These are phyloP conservation scores for Catostomus latipinnis DNA, from an alignment of 2,797 vertebrate species.

Conservation along the genomic window DNA sequence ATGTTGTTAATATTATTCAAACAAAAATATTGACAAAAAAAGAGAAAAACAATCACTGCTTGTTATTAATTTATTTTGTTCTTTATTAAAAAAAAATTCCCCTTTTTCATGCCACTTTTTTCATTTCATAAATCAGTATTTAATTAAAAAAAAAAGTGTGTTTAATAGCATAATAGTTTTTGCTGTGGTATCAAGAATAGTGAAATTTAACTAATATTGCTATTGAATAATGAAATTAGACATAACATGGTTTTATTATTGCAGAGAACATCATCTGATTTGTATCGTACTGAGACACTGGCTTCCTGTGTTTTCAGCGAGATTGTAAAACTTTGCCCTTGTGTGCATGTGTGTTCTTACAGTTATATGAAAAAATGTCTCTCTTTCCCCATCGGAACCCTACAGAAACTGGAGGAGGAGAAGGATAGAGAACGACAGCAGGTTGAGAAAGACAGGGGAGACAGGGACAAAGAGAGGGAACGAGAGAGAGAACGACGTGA, in stretches of 20 bases:
- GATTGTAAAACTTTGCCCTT: slow-evolving; percentile 37
- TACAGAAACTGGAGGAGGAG: slow-evolving; percentile 97
- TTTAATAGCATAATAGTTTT: no score
- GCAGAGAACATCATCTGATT: slow-evolving; percentile 24
- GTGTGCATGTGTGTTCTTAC: slow-evolving; percentile 52
- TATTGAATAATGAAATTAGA: slow-evolving; percentile 18
- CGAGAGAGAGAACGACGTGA: slow-evolving; percentile 76
- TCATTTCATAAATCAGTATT: no score
- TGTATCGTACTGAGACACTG: slow-evolving; percentile 9
- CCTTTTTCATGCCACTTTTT: no score
- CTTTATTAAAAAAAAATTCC: no score
- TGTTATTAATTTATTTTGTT: no score
- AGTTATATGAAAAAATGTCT: slow-evolving; percentile 39
- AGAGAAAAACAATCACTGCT: no score
- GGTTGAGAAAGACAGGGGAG: slow-evolving; percentile 82
- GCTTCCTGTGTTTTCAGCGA: slow-evolving; percentile 7
- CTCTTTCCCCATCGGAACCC: slow-evolving; percentile 72
- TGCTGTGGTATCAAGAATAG: no score
- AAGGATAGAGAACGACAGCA: slow-evolving; percentile 87
- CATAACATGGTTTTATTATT: slow-evolving; percentile 75
- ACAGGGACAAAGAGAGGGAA: slow-evolving; percentile 86
- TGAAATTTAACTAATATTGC: no score
- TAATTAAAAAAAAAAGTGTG: no score
- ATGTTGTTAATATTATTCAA: no score
- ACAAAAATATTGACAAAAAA: no score